These are phyloP conservation scores for Cyrtorhinus lividipennis DNA, from an alignment of 1,140 invertebrate genomes.

Conservation along the genomic window DNA sequence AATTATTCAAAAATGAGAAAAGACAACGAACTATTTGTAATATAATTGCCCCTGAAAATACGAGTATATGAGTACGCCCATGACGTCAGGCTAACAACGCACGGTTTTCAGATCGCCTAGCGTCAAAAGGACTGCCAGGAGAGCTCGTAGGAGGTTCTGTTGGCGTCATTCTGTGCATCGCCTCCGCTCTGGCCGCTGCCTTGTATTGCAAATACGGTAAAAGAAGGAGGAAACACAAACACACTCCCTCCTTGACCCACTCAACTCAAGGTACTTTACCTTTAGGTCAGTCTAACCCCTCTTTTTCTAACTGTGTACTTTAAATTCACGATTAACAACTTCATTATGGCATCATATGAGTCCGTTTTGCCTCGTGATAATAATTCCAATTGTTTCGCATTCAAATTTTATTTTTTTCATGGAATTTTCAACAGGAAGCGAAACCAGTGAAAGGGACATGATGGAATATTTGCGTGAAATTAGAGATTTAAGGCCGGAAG, in stretches of 20 bases:
- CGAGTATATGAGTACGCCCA: no score
- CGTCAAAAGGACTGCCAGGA: conserved; percentile 33
- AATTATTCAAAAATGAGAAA: no score
- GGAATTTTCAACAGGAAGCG: conserved; percentile 29
- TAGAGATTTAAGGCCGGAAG: conserved; percentile 47
- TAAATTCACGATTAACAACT: not conserved
- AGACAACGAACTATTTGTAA: no score
- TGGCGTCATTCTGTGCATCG: conserved; percentile 24
- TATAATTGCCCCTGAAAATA: no score
- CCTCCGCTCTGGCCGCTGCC: conserved; percentile 19
- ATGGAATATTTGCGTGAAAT: conserved; percentile 51
- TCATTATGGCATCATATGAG: no score
- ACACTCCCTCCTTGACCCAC: conserved; percentile 15
- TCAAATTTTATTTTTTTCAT: no score
- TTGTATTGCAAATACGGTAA: conserved; percentile 12
- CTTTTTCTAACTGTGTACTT: no score
- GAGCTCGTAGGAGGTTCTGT: conserved; percentile 43
- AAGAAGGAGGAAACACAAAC: conserved; percentile 3
- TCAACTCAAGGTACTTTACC: conserved; percentile 15
- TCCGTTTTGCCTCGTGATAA: no score
- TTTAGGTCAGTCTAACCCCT: conserved; percentile 3
- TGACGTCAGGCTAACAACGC: no score
- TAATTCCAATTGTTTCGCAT: no score
- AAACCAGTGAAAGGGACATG: conserved; percentile 41
- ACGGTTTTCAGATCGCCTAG: conserved; percentile 25